Base-by-base conservation (phyloP, 2,888 invertebrate species). In the Lysandra bellargus region DNA sequence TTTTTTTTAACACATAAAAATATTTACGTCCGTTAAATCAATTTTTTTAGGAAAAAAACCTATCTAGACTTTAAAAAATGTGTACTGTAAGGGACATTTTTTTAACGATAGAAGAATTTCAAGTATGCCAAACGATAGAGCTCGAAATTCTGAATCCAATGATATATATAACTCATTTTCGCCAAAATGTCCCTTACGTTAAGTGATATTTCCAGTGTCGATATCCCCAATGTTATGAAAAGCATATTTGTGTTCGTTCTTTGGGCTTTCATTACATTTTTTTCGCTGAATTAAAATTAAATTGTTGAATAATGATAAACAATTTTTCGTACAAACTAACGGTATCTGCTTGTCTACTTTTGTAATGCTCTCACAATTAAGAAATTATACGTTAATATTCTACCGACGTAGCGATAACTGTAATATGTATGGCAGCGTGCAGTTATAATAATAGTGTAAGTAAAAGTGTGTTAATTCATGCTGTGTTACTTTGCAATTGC, bases 241-340 rank as follows among this genome's bases (percentile, higher is more conserved):
- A 87, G 84, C 85, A 86, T 85, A 84, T 85, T 85, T 85, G 82
- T 83, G 83, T 80, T 85, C 83, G 85, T 23, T 85, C 83, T 84
- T 81, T 81, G 80, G 80, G 82, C 81, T 81, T 83, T 83, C 81
- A 73, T 82, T 82, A 80, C 78, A 80, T 79, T 81, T 53, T 76
- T 81, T 81, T 80, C 78, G 74, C 74, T 17, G 30, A 30, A 5
- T 49, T 44, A 49, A 49, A 49, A 75, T 53, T 17, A n/a, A 33
- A 5, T 53, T 57, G 33, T 53, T 33, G 33, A 53, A 76, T 76
- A 76, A 74, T 33, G 57, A 57, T 76, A 76, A 76, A 53, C 76
- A 76, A 76, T 30, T 76, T 75, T 57, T 57, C 12, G 53, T 33
- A 33, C 57, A 57, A 33, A 53, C 85, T 84, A 85, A 76, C 76